A percentile compares a stretch with the other conserved stretches of the same genome.
Conservation (phyloP, 2,888 invertebrate genomes). For the Camptogramma bilineatum region DNA sequence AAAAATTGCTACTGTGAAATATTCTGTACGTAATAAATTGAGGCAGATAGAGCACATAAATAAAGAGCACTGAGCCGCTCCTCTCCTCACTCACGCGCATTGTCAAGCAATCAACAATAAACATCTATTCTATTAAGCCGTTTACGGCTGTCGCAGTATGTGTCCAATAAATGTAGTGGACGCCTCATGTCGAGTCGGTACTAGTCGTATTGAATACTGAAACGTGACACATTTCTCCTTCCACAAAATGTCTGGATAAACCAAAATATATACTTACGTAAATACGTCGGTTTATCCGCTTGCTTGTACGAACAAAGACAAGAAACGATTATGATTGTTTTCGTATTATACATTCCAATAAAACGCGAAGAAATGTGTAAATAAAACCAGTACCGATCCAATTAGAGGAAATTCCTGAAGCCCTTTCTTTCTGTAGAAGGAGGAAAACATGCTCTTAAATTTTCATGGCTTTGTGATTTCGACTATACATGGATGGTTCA, state of each 20-base stretch:
- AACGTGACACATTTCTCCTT: conserved; percentile 11
- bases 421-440: conserved; percentile 37
- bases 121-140: conserved; percentile 73
- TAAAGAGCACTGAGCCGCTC: conserved; percentile 38
- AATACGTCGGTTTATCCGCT: background rate
- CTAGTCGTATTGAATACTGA: conserved; percentile 15
- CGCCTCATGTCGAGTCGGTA: conserved; percentile 32
- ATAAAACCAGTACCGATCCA: conserved; percentile 34
- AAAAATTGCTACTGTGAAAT: conserved; percentile 4
- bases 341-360: conserved; percentile 29
- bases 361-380: conserved; percentile 39
- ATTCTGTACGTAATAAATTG: conserved; percentile 25
- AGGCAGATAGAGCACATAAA: conserved; percentile 28
- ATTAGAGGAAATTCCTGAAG: conserved; percentile 40
- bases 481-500: conserved; percentile 40
- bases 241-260: conserved; percentile 10
- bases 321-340: conserved; percentile 36
- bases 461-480: conserved; percentile 43
- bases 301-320: conserved; percentile 1
- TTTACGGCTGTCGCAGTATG: conserved; percentile 70
- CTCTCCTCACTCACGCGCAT: conserved; percentile 66
- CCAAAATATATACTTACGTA: background rate
- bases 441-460: conserved; percentile 42
- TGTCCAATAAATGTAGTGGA: conserved; percentile 61
- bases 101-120: conserved; percentile 75